These are phyloP conservation scores for Pogonophryne albipinna DNA, from an alignment of 2,797 vertebrate genomes.

Conservation along the genomic window DNA sequence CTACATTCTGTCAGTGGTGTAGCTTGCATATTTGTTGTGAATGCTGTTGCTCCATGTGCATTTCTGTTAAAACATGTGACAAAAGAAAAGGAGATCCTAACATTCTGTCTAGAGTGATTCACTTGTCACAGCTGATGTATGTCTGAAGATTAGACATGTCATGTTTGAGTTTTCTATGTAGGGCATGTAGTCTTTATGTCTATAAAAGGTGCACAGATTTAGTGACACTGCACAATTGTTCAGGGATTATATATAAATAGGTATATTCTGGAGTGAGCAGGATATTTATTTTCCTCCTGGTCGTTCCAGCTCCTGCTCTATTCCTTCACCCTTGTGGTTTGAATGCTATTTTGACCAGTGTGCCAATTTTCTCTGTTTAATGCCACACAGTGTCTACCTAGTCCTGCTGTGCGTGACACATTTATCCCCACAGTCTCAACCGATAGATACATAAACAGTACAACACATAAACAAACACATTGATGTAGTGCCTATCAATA, in stretches of 20 bases:
- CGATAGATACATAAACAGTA: conserved; percentile 14
- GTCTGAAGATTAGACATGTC: conserved; percentile 33
- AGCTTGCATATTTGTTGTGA: not conserved
- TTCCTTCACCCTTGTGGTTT: conserved; percentile 81
- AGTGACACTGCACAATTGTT: conserved; percentile 71
- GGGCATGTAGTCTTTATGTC: conserved; percentile 50
- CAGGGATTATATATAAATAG: conserved; percentile 69
- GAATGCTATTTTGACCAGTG: conserved; percentile 83
- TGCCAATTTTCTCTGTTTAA: conserved; percentile 79
- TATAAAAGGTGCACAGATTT: conserved; percentile 47
- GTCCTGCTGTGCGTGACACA: conserved; percentile 42
- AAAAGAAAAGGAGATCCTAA: not conserved
- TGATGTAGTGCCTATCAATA: conserved; percentile 6
- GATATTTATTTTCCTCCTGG: conserved; percentile 64
- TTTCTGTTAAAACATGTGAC: not conserved
- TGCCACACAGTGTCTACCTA: conserved; percentile 58
- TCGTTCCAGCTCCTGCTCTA: conserved; percentile 66
- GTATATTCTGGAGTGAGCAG: conserved; percentile 60
- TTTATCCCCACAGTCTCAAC: conserved; percentile 23
- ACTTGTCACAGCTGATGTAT: conserved; percentile 14
- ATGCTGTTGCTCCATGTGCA: not conserved
- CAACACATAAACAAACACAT: conserved; percentile 25
- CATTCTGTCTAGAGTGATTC: conserved; percentile 2
- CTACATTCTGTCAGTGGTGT: not conserved
- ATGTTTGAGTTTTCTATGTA: conserved; percentile 43